These are phyloP conservation scores for Lasioglossum calceatum DNA, from an alignment of 2,888 invertebrate species.

Conservation along the genomic window DNA sequence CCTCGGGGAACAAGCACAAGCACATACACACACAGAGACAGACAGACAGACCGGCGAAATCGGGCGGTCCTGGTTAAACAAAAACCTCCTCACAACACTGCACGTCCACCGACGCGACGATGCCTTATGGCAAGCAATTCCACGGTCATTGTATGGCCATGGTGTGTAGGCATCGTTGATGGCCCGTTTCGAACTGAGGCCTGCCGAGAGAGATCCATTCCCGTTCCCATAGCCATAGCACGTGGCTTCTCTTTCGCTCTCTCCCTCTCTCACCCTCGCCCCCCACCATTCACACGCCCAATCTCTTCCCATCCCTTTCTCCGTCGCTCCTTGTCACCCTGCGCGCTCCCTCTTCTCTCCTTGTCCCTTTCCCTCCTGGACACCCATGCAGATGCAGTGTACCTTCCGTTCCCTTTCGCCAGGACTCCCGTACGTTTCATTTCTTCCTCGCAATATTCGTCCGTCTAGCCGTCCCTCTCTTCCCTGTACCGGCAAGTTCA, in stretches of 20 bases:
- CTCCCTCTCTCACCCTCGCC: conserved; percentile 64
- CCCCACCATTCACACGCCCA: conserved; percentile 51
- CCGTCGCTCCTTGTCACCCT: conserved; percentile 23
- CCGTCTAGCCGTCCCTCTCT: conserved; percentile 51
- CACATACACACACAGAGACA: background rate
- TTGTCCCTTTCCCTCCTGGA: conserved; percentile 48
- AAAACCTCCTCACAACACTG: conserved; percentile 48
- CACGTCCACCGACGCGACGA: conserved; percentile 54
- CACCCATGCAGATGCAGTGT: conserved; percentile 61
- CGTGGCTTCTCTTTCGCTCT: conserved; percentile 78
- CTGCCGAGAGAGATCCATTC: conserved; percentile 77
- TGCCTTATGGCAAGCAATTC: conserved; percentile 66
- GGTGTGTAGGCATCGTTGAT: conserved; percentile 82
- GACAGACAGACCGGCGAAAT: background rate
- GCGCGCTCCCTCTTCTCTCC: conserved; percentile 42
- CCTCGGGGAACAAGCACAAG: background rate
- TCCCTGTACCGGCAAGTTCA: background rate
- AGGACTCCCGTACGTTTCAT: conserved; percentile 41
- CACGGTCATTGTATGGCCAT: conserved; percentile 78
- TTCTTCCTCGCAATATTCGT: conserved; percentile 55
- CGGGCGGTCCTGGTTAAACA: background rate
- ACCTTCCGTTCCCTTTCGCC: conserved; percentile 41
- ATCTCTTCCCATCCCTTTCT: conserved; percentile 58
- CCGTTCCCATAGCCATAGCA: conserved; percentile 83
- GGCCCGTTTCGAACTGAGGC: conserved; percentile 83